A percentile compares a stretch with the other conserved stretches of the same genome.
Conservation (phyloP, 2,888 invertebrate genomes). For the Gasteruption jaculator region DNA sequence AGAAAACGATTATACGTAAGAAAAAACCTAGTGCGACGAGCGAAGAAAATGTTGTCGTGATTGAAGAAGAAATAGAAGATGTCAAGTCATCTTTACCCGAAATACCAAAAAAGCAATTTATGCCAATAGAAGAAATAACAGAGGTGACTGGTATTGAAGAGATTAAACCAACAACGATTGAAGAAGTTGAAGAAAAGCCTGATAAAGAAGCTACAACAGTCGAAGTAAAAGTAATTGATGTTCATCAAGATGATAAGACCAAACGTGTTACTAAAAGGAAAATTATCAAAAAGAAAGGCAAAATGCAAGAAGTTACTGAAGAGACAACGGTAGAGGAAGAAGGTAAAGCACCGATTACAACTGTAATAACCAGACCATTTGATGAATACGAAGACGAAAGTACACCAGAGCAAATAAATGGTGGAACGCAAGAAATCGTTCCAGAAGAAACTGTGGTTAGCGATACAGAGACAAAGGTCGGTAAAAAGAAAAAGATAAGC, state of each 20-base stretch:
- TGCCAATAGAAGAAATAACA: constrained; percentile 43
- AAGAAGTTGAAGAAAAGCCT: constrained; percentile 36
- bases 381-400: too few relatives aligned
- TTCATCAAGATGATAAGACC: constrained; percentile 13
- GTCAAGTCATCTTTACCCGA: constrained; percentile 33
- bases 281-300: constrained; percentile 24
- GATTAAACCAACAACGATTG: constrained; percentile 35
- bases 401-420: constrained; percentile 10
- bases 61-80: constrained; percentile 48
- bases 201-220: constrained; percentile 17
- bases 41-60: constrained; percentile 39
- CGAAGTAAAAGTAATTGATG: constrained; percentile 18
- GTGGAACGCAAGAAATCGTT: constrained; percentile 8
- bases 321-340: constrained; percentile 27
- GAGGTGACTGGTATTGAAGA: constrained; percentile 33
- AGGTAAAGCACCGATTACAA: constrained; percentile 28
- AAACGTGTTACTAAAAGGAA: constrained; percentile 17
- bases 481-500: constrained; percentile 1
- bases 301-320: not conserved
- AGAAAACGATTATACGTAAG: constrained; percentile 42
- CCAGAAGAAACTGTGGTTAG: constrained; percentile 9
- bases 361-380: too few relatives aligned
- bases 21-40: constrained; percentile 30
- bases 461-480: constrained; percentile 26
- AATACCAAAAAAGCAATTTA: constrained; percentile 45